phyloP scores from a whole-genome alignment of 35 echinoderm and acorn worm genomes.

The Apostichopus californicus region DNA sequence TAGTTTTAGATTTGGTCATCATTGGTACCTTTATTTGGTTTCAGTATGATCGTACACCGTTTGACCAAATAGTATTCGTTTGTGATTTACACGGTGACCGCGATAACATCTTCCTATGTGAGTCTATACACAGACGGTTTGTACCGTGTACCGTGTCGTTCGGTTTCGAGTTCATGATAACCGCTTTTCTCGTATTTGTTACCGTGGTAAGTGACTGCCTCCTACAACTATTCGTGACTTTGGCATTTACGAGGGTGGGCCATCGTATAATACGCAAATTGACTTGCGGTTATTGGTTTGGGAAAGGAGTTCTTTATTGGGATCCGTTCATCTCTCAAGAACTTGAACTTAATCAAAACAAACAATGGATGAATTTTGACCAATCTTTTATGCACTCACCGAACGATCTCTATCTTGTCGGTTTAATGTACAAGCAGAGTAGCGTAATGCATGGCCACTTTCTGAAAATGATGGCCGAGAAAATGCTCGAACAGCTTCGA shows the following conservation, averaged over 20 bases:
- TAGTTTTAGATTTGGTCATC: neutral
- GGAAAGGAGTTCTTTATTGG: neutral
- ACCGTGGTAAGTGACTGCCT: neutral
- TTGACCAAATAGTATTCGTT: slow-evolving; percentile 1
- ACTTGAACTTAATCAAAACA: neutral
- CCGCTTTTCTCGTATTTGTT: neutral
- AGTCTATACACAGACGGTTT: neutral
- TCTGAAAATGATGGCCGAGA: slow-evolving; percentile 20
- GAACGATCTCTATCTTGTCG: slow-evolving; percentile 18
- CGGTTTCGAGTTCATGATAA: slow-evolving; percentile 24
- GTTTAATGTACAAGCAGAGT: neutral
- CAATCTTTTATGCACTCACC: slow-evolving; percentile 16
- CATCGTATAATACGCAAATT: neutral
- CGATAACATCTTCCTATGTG: slow-evolving; percentile 3
- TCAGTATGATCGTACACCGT: slow-evolving; percentile 15
- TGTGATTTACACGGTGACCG: slow-evolving; percentile 20
- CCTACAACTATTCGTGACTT: neutral
- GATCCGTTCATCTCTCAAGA: slow-evolving; percentile 20
- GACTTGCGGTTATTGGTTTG: neutral
- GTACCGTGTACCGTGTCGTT: slow-evolving; percentile 5
- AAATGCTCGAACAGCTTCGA: neutral
- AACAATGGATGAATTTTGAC: neutral
- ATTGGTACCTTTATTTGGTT: neutral
- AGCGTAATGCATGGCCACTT: slow-evolving; percentile 24
- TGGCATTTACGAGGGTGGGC: neutral